phyloP scores from a whole-genome alignment of 2,888 invertebrate genomes.

The Chaitophorus viminalis region DNA sequence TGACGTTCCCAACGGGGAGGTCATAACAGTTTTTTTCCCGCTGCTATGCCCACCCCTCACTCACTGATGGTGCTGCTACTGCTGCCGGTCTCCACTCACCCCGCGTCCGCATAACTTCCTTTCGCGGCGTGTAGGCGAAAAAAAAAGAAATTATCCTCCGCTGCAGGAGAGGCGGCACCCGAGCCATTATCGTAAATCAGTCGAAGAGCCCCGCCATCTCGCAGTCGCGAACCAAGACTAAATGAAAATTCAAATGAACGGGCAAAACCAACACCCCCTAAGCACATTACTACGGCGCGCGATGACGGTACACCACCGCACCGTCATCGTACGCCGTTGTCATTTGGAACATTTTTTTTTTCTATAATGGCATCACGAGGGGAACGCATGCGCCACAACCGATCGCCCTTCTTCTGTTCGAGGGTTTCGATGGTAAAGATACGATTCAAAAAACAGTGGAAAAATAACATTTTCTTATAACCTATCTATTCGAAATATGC shows the following conservation, averaged over 20 bases:
- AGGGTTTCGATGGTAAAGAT: background rate
- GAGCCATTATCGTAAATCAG: conserved; percentile 62
- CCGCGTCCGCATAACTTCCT: conserved; percentile 27
- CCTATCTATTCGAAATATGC: no score
- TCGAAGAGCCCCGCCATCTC: conserved; percentile 46
- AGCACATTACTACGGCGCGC: conserved; percentile 33
- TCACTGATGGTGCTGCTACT: no score
- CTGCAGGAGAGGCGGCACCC: conserved; percentile 41
- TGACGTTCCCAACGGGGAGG: conserved; percentile 62
- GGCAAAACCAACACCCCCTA: conserved; percentile 47
- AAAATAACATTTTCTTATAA: no score
- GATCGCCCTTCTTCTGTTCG: background rate
- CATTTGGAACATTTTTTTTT: conserved; percentile 9
- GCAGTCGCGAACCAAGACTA: conserved; percentile 47
- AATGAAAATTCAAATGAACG: conserved; percentile 62
- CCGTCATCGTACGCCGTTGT: background rate
- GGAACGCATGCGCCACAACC: background rate
- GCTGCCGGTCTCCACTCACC: background rate
- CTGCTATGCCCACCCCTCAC: background rate
- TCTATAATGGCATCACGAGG: background rate
- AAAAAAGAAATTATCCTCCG: conserved; percentile 59
- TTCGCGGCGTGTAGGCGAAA: conserved; percentile 15
- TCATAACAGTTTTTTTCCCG: conserved; percentile 55
- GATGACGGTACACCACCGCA: conserved; percentile 22
- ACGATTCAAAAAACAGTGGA: background rate